A percentile compares a stretch with the other conserved stretches of the same genome.
phyloP scores from a whole-genome alignment of 2,113 vertebrate genomes.

The Falcunculus frontatus region DNA sequence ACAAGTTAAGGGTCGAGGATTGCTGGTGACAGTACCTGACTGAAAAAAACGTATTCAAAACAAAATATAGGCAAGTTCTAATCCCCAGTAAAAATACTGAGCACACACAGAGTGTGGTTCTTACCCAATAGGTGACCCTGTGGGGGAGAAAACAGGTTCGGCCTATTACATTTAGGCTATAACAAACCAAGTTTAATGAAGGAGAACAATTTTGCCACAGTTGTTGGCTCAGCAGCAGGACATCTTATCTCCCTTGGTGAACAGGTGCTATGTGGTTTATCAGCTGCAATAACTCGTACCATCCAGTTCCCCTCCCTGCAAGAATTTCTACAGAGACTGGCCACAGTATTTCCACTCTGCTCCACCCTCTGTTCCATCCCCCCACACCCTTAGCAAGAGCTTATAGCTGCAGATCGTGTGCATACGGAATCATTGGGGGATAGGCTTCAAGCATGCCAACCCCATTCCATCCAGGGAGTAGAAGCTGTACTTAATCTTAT shows the following conservation, averaged over 20 bases:
- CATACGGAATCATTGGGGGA: background rate
- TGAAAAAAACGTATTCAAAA: background rate
- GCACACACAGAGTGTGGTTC: background rate
- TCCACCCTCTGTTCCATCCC: background rate
- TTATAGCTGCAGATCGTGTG: rapidly evolving
- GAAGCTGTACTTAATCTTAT: background rate
- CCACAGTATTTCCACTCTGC: background rate
- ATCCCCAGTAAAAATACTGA: background rate
- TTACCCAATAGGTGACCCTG: too few species aligned
- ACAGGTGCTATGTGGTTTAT: background rate
- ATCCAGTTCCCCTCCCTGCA: background rate
- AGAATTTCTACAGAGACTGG: background rate
- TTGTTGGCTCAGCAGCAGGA: background rate
- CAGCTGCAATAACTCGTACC: background rate
- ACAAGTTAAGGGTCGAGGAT: background rate
- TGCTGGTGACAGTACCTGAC: background rate
- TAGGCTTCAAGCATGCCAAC: background rate
- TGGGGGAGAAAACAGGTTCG: background rate
- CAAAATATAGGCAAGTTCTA: background rate
- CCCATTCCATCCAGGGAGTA: background rate
- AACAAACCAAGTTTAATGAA: background rate
- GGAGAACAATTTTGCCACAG: background rate
- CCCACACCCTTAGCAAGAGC: background rate
- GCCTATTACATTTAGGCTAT: background rate
- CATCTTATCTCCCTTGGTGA: background rate